Conservation (phyloP, 2,113 vertebrate species). For the Podiceps cristatus region DNA sequence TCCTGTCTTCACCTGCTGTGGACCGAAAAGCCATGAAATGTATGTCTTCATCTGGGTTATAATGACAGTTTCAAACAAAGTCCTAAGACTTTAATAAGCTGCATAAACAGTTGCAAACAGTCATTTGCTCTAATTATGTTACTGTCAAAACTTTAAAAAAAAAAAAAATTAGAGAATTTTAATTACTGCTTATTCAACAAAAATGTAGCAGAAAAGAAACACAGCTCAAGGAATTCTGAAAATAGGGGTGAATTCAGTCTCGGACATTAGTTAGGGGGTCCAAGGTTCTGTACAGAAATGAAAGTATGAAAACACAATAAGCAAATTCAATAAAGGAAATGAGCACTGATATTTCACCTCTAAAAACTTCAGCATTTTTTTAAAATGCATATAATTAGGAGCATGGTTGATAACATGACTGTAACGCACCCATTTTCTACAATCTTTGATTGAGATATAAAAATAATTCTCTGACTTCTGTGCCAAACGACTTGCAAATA, state of each 20-base stretch:
- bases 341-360: neutral
- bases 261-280: neutral
- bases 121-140: slow-evolving; percentile 44
- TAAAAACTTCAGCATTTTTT: slow-evolving; percentile 3
- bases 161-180: neutral
- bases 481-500: slow-evolving; percentile 40
- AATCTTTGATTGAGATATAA: slow-evolving; percentile 20
- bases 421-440: slow-evolving; percentile 23
- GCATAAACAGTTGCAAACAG: slow-evolving; percentile 45
- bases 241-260: neutral
- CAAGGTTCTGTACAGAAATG: neutral
- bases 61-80: slow-evolving; percentile 27
- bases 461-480: slow-evolving; percentile 41
- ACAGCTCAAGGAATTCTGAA: neutral
- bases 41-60: slow-evolving; percentile 16
- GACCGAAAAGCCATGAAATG: neutral
- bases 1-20: neutral
- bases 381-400: slow-evolving; percentile 21
- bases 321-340: neutral
- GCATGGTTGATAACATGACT: slow-evolving; percentile 16
- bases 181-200: slow-evolving; percentile 21
- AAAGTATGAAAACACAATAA: neutral
- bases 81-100: slow-evolving; percentile 37
- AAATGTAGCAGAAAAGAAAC: neutral
- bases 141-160: slow-evolving; percentile 7